Evolutionary conservation across 2,113 vertebrate genomes (phyloP).

Genomic region (Pyrgilauda ruficollis): DNA sequence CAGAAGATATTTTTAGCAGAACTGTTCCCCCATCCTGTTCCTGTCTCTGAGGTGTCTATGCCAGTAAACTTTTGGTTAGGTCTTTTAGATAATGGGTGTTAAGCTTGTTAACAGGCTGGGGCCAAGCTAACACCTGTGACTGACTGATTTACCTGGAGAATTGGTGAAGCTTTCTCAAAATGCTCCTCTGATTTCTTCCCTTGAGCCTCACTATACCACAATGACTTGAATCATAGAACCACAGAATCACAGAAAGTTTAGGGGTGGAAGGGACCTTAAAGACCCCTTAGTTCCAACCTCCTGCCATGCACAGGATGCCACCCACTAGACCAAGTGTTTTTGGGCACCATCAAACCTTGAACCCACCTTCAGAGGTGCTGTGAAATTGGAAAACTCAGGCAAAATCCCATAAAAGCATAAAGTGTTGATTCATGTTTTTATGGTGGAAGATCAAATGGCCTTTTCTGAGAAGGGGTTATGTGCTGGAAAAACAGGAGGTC

Average conservation of each 20-base stretch:
- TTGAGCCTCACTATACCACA: background rate
- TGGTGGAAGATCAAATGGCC: slow-evolving; percentile 19
- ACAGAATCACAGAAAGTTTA: background rate
- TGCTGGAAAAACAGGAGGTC: slow-evolving; percentile 35
- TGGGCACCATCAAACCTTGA: background rate
- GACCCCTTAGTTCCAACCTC: background rate
- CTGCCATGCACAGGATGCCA: background rate
- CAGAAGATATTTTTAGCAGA: background rate
- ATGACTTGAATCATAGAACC: background rate
- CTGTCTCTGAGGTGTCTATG: background rate
- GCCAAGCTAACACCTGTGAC: background rate
- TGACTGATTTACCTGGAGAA: background rate
- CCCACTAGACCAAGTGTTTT: background rate
- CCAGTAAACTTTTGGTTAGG: background rate
- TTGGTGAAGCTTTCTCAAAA: background rate
- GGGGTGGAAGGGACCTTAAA: background rate
- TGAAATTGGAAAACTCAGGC: background rate
- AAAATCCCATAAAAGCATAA: background rate
- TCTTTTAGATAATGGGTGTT: background rate
- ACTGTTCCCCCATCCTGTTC: background rate
- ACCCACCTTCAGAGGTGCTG: background rate
- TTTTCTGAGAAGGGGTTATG: background rate
- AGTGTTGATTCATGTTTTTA: slow-evolving; percentile 6
- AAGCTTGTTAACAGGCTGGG: background rate
- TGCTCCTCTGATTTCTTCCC: background rate